Conservation (phyloP, 2,888 invertebrate species). For the Cyaniris semiargus region DNA sequence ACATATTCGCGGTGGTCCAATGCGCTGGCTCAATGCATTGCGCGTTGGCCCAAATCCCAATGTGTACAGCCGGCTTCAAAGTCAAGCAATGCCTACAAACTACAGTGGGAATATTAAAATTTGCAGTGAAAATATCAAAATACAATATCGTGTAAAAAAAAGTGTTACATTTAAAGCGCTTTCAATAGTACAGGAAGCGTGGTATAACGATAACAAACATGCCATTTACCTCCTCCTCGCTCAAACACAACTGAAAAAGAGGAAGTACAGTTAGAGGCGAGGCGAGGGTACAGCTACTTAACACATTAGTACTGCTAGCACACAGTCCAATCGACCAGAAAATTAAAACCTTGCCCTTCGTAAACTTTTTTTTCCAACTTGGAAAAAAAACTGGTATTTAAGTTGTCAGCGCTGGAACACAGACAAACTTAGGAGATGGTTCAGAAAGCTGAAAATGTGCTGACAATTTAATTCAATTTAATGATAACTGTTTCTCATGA, state of each 20-base stretch:
- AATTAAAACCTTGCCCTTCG: not conserved
- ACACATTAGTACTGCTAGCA: not conserved
- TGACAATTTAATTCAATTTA: not conserved
- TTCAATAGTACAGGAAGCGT: conserved; percentile 6
- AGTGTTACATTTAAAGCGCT: not conserved
- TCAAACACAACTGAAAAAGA: conserved; percentile 71
- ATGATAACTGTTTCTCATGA: not conserved
- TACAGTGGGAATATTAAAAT: too few relatives aligned
- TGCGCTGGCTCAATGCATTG: too few relatives aligned
- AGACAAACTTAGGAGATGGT: not conserved
- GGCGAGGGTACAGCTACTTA: conserved; percentile 37
- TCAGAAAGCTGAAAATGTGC: not conserved
- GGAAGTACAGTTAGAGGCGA: conserved; percentile 52
- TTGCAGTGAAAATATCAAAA: too few relatives aligned
- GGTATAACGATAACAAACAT: conserved; percentile 38
- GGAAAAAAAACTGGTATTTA: not conserved
- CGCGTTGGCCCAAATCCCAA: too few relatives aligned
- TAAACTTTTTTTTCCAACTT: too few relatives aligned
- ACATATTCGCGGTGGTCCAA: too few relatives aligned
- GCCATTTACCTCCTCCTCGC: conserved; percentile 69
- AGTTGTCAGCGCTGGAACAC: not conserved
- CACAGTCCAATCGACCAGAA: not conserved
- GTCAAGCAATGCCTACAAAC: too few relatives aligned
- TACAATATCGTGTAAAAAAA: too few relatives aligned
- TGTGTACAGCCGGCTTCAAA: too few relatives aligned